These are phyloP conservation scores for Siniperca chuatsi DNA, from an alignment of 2,113 vertebrate species.

Conservation along the genomic window DNA sequence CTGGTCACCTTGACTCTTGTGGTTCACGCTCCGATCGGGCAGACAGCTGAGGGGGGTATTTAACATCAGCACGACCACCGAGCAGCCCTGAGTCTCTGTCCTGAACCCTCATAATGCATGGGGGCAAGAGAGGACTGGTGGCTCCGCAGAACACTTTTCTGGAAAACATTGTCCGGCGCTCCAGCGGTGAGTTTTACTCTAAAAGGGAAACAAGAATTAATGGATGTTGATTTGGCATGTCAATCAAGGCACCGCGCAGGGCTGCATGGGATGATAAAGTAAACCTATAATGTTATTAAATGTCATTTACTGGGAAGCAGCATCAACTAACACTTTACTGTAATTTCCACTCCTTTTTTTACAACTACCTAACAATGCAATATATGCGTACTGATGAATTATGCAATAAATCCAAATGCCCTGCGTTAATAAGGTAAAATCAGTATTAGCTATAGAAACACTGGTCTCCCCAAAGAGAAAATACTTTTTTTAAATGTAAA, in stretches of 20 bases:
- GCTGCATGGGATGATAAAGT: conserved; percentile 14
- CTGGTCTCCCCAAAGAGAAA: not conserved
- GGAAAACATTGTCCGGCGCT: conserved; percentile 98
- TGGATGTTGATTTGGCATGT: not conserved
- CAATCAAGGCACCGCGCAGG: not conserved
- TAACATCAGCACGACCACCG: conserved; percentile 31
- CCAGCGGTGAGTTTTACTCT: conserved; percentile 90
- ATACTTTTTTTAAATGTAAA: not conserved
- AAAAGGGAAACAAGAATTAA: not conserved
- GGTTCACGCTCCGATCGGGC: conserved; percentile 6
- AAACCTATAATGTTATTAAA: not conserved
- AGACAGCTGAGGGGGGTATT: conserved; percentile 25
- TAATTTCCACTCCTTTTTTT: not conserved
- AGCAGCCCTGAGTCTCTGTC: conserved; percentile 41
- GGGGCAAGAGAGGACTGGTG: conserved; percentile 98
- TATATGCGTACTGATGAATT: not conserved
- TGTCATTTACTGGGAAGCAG: not conserved
- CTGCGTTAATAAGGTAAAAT: not conserved
- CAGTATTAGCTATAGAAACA: not conserved
- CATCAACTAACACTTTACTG: not conserved
- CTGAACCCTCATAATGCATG: conserved; percentile 91
- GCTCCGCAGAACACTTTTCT: conserved; percentile 99
- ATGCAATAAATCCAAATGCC: not conserved
- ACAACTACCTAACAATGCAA: not conserved
- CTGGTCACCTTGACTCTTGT: not conserved